Conservation (phyloP, 2,113 vertebrate genomes). For the Cynoglossus semilaevis region DNA sequence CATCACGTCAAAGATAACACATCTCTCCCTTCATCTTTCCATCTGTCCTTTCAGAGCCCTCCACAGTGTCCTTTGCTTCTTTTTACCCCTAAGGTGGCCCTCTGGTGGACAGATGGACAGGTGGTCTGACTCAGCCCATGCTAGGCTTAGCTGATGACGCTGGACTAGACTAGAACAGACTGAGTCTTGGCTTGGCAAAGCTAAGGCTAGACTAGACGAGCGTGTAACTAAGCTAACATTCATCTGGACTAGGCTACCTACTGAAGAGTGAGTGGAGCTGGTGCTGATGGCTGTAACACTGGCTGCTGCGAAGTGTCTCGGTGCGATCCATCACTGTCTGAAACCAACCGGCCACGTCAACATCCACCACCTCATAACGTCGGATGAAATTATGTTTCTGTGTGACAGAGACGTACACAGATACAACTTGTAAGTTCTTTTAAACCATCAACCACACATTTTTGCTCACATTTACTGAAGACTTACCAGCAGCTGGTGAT, state of each 20-base stretch:
- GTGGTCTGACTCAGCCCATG: slow-evolving; percentile 24
- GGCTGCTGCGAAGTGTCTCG: slow-evolving; percentile 89
- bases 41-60: slow-evolving; percentile 35
- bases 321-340: slow-evolving; percentile 94
- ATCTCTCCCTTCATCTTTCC: no score
- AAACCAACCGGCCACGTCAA: slow-evolving; percentile 96
- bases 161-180: slow-evolving; percentile 54
- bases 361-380: slow-evolving; percentile 88
- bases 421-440: neutral
- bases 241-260: slow-evolving; percentile 76
- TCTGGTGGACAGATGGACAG: slow-evolving; percentile 49
- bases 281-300: slow-evolving; percentile 89
- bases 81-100: no score
- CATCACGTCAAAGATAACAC: slow-evolving; percentile 10
- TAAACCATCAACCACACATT: no score
- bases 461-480: neutral
- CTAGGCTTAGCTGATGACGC: slow-evolving; percentile 50
- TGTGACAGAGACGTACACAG: neutral
- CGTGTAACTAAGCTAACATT: slow-evolving; percentile 32
- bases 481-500: slow-evolving; percentile 92
- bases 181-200: slow-evolving; percentile 50
- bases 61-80: slow-evolving; percentile 12
- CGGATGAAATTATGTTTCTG: slow-evolving; percentile 93
- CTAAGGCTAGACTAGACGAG: slow-evolving; percentile 61
- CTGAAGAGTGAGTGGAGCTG: slow-evolving; percentile 93